Base-by-base conservation (phyloP, 1,140 invertebrate species). In the Pogonomyrmex barbatus region DNA sequence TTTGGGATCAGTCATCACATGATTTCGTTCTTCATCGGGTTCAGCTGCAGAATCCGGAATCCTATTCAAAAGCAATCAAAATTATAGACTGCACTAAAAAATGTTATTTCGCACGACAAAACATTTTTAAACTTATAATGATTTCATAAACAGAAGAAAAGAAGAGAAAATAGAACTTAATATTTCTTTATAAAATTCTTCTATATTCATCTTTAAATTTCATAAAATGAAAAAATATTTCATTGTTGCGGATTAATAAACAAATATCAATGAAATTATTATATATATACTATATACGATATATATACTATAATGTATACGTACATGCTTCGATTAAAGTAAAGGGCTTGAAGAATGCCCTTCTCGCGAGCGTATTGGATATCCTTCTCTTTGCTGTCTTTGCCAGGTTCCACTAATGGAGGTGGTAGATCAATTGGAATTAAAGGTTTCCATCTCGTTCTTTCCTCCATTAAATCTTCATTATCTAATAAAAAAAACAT, bases 1-100 rank as follows among this genome's bases (percentile, higher is more conserved):
- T 87, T 97, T 97, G 2, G 98, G 97, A 92, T 98, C 98, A 2
- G 96, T 96, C 68, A 96, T 96, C 10, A 96, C 93, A 87, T 97
- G 96, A 89, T 97, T 96, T 8, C 96, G 96, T 94, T 99, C 98
- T 76, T 97, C 94, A 88, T 99, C 98, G 1, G 98, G 97, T 95
- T 99, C 98, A 50, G 96, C 96, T 0, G 98, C 96, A 65, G 97
- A 97, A 92, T 99, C 98, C 12, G 98, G 98, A 77, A 99, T 97
- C 94, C 96, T 96, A 70, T 79, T 81, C 67, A 87, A 89, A 90
- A 60, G 63, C 9, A 0, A 63, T 45, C 39, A 30, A n/a, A 54
- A 89, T 86, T 85, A 65, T 56, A 65, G 70, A 79, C 10, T 83
- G 30, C 2, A 36, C 12, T 60, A 0, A 78, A 78, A 6, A 12